Evolutionary conservation across 1,140 invertebrate species (phyloP), one percentile per base, ranked within the genome.

Genomic region (Lysiphlebus fabarum): DNA sequence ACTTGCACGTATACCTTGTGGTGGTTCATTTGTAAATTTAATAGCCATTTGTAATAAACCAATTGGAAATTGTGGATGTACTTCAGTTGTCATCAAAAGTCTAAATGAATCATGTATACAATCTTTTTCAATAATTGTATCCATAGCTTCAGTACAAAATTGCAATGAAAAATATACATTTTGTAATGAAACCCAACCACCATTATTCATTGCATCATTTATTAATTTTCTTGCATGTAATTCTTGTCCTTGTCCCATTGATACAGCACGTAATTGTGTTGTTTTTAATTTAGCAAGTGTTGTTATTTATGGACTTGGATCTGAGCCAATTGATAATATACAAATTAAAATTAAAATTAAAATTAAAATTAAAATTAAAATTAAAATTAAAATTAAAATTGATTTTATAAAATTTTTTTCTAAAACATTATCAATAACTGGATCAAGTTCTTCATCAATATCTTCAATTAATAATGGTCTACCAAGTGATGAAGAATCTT

Each of bases 331-430:
- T 0, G 95, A 97, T 6, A 98, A 78, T 55, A 98, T 88, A 70
- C 95, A 97, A 61, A 98, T 89, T 11, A 98, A 82, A 0, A n/a
- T n/a, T n/a, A n/a, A n/a, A n/a, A n/a, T n/a, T n/a, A n/a, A n/a
- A n/a, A n/a, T n/a, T n/a, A n/a, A n/a, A n/a, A n/a, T n/a, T n/a
- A n/a, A n/a, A n/a, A n/a, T n/a, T 7, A 96, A 89, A 54, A 96
- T 87, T 8, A 96, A 93, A 79, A 97, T 98, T 72, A 92, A 90
- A 61, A 95, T 95, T 9, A 92, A 91, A 40, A 95, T 95, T 5
- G 93, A 94, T 78, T 97, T 97, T 47, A 98, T 98, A 69, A 97
- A 98, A 79, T 98, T 98, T 72, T 97, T 98, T 70, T 98, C 95
- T 38, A 98, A 79, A 1, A 98, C 91, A 77, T 97, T 98, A 70